Evolutionary conservation across 2,888 invertebrate species (phyloP).

Genomic region (Corbicula japonica): DNA sequence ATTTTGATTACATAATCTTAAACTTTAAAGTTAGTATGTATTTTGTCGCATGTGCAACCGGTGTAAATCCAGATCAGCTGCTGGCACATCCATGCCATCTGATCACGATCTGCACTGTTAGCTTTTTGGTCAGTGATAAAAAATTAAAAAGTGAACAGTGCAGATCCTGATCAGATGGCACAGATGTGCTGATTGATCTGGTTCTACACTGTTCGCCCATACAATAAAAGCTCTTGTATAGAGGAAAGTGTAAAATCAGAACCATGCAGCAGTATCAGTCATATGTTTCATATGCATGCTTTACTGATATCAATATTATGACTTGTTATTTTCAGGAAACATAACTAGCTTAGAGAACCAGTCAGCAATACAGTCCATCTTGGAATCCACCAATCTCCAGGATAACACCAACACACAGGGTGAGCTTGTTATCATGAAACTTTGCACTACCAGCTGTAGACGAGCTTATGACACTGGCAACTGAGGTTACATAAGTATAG

Average conservation of each 20-base stretch:
- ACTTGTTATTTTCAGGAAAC: slow-evolving; percentile 28
- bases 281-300: too few relatives aligned
- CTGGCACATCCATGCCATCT: too few relatives aligned
- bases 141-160: not conserved
- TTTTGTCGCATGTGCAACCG: too few relatives aligned
- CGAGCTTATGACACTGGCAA: not conserved
- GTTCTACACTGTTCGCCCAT: not conserved
- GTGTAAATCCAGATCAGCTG: too few relatives aligned
- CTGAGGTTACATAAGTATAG: not conserved
- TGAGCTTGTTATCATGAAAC: slow-evolving; percentile 30
- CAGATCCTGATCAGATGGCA: not conserved
- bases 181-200: not conserved
- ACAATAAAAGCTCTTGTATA: not conserved
- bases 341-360: slow-evolving; percentile 82
- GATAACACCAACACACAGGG: slow-evolving; percentile 72
- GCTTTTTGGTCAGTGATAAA: too few relatives aligned
- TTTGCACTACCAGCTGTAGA: not conserved
- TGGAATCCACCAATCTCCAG: slow-evolving; percentile 81
- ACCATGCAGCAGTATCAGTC: not conserved
- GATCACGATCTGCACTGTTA: too few relatives aligned
- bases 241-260: not conserved
- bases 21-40: too few relatives aligned
- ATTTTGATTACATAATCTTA: too few relatives aligned
- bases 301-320: not conserved
- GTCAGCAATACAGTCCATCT: slow-evolving; percentile 85